Conservation (phyloP, 2,113 vertebrate genomes). For the Condylura cristata region DNA sequence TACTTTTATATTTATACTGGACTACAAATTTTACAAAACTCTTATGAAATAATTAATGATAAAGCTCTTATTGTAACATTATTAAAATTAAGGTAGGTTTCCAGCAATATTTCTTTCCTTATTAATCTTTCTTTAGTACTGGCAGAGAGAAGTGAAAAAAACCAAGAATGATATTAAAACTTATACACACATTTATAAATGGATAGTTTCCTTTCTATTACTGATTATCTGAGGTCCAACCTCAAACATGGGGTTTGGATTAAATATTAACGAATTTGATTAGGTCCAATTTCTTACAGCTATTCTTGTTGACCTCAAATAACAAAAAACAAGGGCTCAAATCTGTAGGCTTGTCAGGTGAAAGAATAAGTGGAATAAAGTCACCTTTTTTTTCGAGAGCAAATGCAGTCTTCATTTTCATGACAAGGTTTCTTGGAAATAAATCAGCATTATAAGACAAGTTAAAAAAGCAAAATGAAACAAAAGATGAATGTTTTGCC, state of each 20-base stretch:
- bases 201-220: neutral
- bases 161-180: neutral
- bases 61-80: neutral
- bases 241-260: neutral
- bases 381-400: slow-evolving; percentile 33
- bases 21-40: neutral
- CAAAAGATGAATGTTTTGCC: slow-evolving; percentile 15
- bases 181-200: neutral
- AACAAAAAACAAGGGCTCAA: neutral
- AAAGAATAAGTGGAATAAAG: neutral
- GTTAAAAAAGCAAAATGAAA: neutral
- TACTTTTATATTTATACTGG: neutral
- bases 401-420: slow-evolving; percentile 65
- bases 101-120: slow-evolving; percentile 21
- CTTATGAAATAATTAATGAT: neutral
- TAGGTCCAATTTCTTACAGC: neutral
- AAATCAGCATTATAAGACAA: slow-evolving; percentile 62
- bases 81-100: neutral
- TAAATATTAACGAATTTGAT: neutral
- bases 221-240: neutral
- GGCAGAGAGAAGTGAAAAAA: neutral
- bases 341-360: neutral
- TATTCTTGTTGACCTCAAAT: neutral
- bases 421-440: slow-evolving; percentile 65
- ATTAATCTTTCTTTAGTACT: neutral